phyloP scores from a whole-genome alignment of 2,888 invertebrate genomes.

The Metellina segmentata region DNA sequence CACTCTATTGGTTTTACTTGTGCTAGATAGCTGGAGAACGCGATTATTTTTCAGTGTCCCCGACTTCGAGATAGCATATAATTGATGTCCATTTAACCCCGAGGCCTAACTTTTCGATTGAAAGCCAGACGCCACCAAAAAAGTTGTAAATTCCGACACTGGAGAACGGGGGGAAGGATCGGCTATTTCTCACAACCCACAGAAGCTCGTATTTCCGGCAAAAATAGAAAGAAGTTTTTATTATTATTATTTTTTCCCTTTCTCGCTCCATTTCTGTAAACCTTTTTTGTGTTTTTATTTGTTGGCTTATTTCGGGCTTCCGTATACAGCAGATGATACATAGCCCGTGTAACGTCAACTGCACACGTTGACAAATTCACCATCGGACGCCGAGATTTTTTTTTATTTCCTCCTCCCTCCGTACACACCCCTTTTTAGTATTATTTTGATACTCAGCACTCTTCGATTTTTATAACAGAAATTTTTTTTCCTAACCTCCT shows the following conservation, averaged over 20 bases:
- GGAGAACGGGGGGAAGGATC: not conserved
- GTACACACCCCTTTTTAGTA: constrained; percentile 52
- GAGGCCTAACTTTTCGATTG: constrained; percentile 55
- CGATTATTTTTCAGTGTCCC: constrained; percentile 19
- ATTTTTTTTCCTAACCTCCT: constrained; percentile 26
- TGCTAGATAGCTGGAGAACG: not conserved
- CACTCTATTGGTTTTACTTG: not conserved
- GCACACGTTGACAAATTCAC: constrained; percentile 74
- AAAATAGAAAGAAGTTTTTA: constrained; percentile 19
- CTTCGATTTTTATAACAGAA: constrained; percentile 70
- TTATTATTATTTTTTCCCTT: not conserved
- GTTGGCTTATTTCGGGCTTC: constrained; percentile 56
- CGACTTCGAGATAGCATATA: constrained; percentile 31
- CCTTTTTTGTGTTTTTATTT: constrained; percentile 46
- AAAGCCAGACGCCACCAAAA: constrained; percentile 54
- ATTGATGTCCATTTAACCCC: constrained; percentile 72
- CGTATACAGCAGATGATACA: constrained; percentile 70
- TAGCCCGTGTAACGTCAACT: constrained; percentile 65
- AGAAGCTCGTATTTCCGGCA: constrained; percentile 54
- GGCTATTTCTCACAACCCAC: constrained; percentile 61
- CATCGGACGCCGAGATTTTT: constrained; percentile 40
- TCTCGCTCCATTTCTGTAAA: not conserved
- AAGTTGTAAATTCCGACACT: constrained; percentile 61
- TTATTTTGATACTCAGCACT: constrained; percentile 74
- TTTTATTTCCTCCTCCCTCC: constrained; percentile 27